phyloP scores from a whole-genome alignment of 1,140 invertebrate species.

The Drosophila nasuta region DNA sequence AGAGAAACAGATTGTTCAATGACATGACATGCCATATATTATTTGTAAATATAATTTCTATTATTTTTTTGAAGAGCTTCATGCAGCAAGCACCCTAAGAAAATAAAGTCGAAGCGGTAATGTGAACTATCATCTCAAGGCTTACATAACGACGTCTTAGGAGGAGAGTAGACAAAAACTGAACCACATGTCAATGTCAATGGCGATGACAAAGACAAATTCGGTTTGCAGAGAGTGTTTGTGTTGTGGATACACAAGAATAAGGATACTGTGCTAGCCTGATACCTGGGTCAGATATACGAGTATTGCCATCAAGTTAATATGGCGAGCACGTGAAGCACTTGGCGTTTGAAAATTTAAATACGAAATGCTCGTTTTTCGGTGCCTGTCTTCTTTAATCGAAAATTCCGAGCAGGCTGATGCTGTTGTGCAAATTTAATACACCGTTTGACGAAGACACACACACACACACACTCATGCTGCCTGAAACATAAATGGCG shows the following conservation, averaged over 20 bases:
- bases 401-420: slow-evolving; percentile 58
- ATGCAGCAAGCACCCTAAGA: neutral
- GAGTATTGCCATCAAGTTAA: slow-evolving; percentile 19
- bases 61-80: neutral
- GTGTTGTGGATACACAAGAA: neutral
- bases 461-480: neutral
- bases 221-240: slow-evolving; percentile 21
- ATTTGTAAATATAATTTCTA: no score
- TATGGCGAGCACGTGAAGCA: slow-evolving; percentile 7
- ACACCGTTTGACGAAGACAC: slow-evolving; percentile 29
- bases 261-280: neutral
- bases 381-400: slow-evolving; percentile 47
- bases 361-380: slow-evolving; percentile 51
- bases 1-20: no score
- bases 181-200: slow-evolving; percentile 78
- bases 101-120: neutral
- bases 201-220: slow-evolving; percentile 79
- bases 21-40: no score
- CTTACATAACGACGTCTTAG: slow-evolving; percentile 20
- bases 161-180: slow-evolving; percentile 40
- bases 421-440: slow-evolving; percentile 63
- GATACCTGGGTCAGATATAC: slow-evolving; percentile 27
- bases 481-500: slow-evolving; percentile 59
- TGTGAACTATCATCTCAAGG: slow-evolving; percentile 22
- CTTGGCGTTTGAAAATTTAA: slow-evolving; percentile 57